Base-by-base conservation (phyloP, 2,113 vertebrate species). In the Petrocephalus zakoni region DNA sequence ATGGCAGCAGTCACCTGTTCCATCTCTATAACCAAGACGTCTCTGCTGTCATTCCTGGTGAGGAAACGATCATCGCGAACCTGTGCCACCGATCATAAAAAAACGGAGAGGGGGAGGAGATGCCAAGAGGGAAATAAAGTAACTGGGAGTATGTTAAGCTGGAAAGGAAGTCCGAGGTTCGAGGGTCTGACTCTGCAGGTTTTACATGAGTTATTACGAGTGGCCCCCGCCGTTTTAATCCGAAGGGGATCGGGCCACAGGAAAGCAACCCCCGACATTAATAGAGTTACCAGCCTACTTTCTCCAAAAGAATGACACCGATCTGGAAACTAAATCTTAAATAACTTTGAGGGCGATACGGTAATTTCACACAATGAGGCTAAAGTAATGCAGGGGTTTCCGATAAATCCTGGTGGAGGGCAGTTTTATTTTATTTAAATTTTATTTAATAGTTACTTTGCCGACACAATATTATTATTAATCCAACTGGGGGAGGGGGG, bases 21-120 rank as follows among this genome's bases (percentile, higher is more conserved):
- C 94, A 92, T 92, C 58, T 9, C 21, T n/a, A 17, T 58, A 34
- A 83, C 91, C 90, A 93, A 93, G 92, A 91, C 93, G 89, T 37
- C 87, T 47, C 51, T n/a, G 4, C 72, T 5, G 51, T 52, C 47
- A 68, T 61, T 86, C 47, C 86, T 85, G 52, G 58, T 7, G 55
- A 47, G 29, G 86, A 72, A 88, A 81, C 88, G 88, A 89, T 88
- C 53, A 88, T 37, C 34, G 37, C 72, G 29, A 89, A 87, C 34
- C 85, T 21, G n/a, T 61, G 75, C 87, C 81, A 7, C 34, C 19
- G 34, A 37, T 87, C 53, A 75, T 78, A 85, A 89, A 84, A 81
- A 81, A 47, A 52, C 0, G 4, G 51, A 13, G n/a, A 19, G 86
- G 52, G 34, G 51, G 49, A 10, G 19, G 22, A 78, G 15, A 22